Conservation (phyloP, 53 echinoderm and acorn worm species). For the Hippasteria phrygiana region DNA sequence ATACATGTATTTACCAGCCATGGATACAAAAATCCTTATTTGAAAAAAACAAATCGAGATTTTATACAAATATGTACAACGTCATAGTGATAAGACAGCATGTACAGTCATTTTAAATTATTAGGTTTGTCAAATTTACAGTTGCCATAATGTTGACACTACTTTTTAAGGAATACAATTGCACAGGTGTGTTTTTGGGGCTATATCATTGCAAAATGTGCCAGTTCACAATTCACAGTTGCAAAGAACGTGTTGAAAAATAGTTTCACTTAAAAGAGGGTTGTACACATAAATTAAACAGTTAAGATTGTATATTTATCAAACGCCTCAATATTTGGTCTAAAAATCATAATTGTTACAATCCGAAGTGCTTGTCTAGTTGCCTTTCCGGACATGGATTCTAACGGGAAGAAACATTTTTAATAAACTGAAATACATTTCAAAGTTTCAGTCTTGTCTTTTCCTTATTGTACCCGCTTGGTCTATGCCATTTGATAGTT, state of each 20-base stretch:
- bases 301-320: constrained; percentile 42
- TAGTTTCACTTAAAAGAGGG: neutral
- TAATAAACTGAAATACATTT: constrained; percentile 39
- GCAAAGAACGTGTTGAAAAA: neutral
- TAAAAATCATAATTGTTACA: neutral
- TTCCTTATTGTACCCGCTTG: neutral
- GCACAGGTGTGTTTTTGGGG: neutral
- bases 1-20: constrained; percentile 41
- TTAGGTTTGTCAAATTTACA: neutral
- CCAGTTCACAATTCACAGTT: constrained; percentile 2
- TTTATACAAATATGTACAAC: constrained; percentile 33
- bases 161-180: neutral
- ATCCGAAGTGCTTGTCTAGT: constrained; percentile 7
- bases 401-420: constrained; percentile 8
- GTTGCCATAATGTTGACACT: neutral
- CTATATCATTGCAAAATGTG: neutral
- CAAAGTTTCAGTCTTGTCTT: neutral
- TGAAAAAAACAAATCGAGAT: constrained; percentile 5
- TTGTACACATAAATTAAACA: constrained; percentile 4
- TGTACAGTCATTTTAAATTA: constrained; percentile 7
- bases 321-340: neutral
- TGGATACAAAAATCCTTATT: constrained; percentile 47
- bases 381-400: constrained; percentile 44
- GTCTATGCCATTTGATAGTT: too few relatives aligned
- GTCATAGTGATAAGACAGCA: neutral